Percentiles rank a stretch among this genome's conserved stretches.
These are phyloP conservation scores for Eulithis testata DNA, from an alignment of 2,888 invertebrate species.

Conservation along the genomic window DNA sequence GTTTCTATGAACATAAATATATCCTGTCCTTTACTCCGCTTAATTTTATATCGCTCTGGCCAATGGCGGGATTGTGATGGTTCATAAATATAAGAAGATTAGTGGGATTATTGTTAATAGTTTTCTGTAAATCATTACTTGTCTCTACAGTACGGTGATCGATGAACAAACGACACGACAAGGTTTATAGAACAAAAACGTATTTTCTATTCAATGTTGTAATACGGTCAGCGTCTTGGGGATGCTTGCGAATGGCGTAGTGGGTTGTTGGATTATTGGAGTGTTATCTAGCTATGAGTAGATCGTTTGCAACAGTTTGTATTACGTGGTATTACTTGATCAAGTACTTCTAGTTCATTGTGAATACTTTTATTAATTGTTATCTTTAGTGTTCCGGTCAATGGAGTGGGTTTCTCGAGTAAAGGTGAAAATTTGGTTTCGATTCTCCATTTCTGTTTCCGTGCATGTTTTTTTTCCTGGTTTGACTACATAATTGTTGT, in stretches of 20 bases:
- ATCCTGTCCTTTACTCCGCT: constrained; percentile 28
- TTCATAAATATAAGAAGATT: constrained; percentile 42
- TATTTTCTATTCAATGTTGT: neutral
- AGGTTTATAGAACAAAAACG: neutral
- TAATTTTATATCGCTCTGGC: constrained; percentile 35
- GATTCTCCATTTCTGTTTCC: too few species aligned
- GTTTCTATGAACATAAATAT: constrained; percentile 41
- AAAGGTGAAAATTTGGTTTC: too few species aligned
- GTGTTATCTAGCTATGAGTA: too few species aligned
- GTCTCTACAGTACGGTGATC: neutral
- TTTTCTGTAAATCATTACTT: constrained; percentile 32
- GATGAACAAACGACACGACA: neutral
- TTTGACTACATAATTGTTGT: too few species aligned
- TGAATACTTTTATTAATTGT: too few species aligned
- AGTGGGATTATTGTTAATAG: constrained; percentile 34
- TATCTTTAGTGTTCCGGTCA: too few species aligned
- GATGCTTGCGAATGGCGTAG: neutral
- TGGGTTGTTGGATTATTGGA: neutral
- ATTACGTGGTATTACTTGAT: too few species aligned
- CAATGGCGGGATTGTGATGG: constrained; percentile 35
- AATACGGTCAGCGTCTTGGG: neutral
- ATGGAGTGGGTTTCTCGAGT: too few species aligned
- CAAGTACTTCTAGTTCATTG: too few species aligned
- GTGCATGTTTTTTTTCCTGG: too few species aligned
- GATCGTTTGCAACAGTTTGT: too few species aligned